Conservation (phyloP, 2,113 vertebrate genomes). For the Datnioides undecimradiatus region DNA sequence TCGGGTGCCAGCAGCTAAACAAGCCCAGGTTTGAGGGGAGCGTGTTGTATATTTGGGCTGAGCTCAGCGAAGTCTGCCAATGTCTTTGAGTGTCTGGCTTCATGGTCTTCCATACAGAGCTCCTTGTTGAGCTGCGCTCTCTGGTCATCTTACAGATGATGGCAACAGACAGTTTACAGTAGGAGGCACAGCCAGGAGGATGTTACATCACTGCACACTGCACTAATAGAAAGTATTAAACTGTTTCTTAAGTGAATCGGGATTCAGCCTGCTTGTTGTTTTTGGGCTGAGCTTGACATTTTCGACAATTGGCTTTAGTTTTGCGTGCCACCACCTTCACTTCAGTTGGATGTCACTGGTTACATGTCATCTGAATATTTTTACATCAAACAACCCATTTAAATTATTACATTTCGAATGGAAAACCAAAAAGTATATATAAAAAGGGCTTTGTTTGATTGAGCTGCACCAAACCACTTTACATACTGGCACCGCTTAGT, state of each 20-base stretch:
- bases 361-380: neutral
- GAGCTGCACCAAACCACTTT: neutral
- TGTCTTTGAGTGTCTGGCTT: conserved; percentile 72
- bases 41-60: conserved; percentile 59
- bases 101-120: conserved; percentile 47
- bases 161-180: conserved; percentile 36
- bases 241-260: conserved; percentile 7
- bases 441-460: conserved; percentile 2
- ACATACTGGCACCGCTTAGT: neutral
- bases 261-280: conserved; percentile 17
- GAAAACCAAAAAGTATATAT: neutral
- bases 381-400: conserved; percentile 8
- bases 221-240: conserved; percentile 8
- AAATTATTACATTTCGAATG: neutral
- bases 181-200: conserved; percentile 22
- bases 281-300: conserved; percentile 15
- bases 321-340: neutral
- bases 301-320: conserved; percentile 15
- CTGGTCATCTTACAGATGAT: conserved; percentile 43
- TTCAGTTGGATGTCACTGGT: conserved; percentile 13
- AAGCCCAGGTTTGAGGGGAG: conserved; percentile 72
- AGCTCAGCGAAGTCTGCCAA: conserved; percentile 72
- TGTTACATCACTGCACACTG: conserved; percentile 43
- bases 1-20: conserved; percentile 77
- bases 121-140: conserved; percentile 41